Conservation (phyloP, 1,140 invertebrate species). For the Trialeurodes vaporariorum region DNA sequence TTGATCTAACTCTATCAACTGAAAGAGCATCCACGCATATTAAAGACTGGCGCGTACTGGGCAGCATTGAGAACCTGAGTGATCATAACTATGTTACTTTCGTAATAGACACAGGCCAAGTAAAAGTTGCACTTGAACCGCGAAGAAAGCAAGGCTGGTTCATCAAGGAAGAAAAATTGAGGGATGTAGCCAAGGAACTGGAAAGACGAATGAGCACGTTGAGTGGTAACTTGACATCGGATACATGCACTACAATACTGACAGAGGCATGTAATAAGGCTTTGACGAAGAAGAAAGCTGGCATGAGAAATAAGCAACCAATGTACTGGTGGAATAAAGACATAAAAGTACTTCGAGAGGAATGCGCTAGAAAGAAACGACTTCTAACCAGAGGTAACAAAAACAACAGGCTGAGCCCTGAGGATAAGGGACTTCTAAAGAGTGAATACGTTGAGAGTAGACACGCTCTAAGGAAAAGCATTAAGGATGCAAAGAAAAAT, state of each 20-base stretch:
- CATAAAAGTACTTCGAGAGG: conserved; percentile 22
- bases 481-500: no score
- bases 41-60: background rate
- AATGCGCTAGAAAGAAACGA: conserved; percentile 19
- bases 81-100: conserved; percentile 8
- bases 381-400: no score
- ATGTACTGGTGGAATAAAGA: conserved; percentile 30
- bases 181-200: no score
- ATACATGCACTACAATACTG: background rate
- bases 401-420: no score
- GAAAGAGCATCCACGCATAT: background rate
- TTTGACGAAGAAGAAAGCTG: background rate
- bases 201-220: no score
- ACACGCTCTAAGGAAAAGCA: no score
- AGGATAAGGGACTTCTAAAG: no score
- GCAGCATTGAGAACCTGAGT: background rate
- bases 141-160: no score
- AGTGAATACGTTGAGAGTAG: no score
- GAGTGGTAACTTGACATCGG: background rate
- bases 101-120: background rate
- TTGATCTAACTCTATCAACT: conserved; percentile 2
- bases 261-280: conserved; percentile 1
- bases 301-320: background rate
- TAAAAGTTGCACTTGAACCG: no score
- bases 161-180: no score